These are phyloP conservation scores for Andrena camellia DNA, from an alignment of 2,888 invertebrate species.

Conservation along the genomic window DNA sequence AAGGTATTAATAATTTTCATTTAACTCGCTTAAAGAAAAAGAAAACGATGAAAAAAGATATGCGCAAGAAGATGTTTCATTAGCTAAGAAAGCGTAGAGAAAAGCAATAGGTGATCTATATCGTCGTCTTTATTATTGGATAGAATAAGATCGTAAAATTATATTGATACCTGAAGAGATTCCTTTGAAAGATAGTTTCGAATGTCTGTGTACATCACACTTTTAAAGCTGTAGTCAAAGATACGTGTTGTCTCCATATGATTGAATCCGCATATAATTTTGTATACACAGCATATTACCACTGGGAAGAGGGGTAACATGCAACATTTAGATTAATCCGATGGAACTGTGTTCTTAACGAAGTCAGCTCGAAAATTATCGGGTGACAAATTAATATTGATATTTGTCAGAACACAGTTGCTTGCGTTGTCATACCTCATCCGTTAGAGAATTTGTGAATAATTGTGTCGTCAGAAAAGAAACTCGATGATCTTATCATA, in stretches of 20 bases:
- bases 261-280: conserved; percentile 49
- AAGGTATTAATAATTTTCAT: conserved; percentile 31
- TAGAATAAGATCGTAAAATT: conserved; percentile 40
- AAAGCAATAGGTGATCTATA: conserved; percentile 45
- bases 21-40: conserved; percentile 23
- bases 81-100: conserved; percentile 16
- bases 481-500: conserved; percentile 28
- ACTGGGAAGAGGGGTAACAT: conserved; percentile 64
- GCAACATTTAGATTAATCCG: conserved; percentile 67
- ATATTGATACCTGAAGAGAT: conserved; percentile 34
- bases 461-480: conserved; percentile 29
- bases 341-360: conserved; percentile 43
- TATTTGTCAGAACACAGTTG: conserved; percentile 39
- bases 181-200: conserved; percentile 40
- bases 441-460: conserved; percentile 22
- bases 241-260: conserved; percentile 48
- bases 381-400: conserved; percentile 29
- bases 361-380: conserved; percentile 22
- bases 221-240: conserved; percentile 27
- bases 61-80: conserved; percentile 23
- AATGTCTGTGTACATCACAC: conserved; percentile 37
- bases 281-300: conserved; percentile 48
- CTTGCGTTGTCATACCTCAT: conserved; percentile 28
- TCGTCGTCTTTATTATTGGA: conserved; percentile 66
- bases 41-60: conserved; percentile 23